These are phyloP conservation scores for Trinorchestia longiramus DNA, from an alignment of 1,140 invertebrate genomes.

Conservation along the genomic window DNA sequence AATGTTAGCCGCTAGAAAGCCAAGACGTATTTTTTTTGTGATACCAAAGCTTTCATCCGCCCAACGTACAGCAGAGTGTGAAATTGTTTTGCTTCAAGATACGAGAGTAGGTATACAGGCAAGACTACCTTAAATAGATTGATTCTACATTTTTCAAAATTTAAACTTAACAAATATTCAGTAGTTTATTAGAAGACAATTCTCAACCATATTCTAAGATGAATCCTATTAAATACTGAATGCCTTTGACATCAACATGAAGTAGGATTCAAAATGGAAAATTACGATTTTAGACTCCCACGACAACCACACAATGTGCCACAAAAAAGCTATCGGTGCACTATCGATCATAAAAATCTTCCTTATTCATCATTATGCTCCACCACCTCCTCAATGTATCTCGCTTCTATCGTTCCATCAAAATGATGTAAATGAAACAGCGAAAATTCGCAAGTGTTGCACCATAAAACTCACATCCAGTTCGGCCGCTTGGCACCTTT, in stretches of 20 bases:
- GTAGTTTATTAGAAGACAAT: background rate
- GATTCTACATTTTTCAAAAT: background rate
- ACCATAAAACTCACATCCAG: background rate
- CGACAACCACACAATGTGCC: background rate
- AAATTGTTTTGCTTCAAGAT: background rate
- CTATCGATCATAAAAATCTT: background rate
- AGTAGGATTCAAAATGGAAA: background rate
- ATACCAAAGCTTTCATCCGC: background rate
- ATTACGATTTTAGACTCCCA: too few species aligned
- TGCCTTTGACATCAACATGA: background rate
- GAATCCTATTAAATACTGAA: background rate
- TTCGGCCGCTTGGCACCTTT: background rate
- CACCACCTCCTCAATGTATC: background rate
- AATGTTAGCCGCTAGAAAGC: background rate
- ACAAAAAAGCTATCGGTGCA: background rate
- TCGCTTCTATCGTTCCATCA: background rate
- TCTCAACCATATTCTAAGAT: background rate
- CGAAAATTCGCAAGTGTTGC: background rate
- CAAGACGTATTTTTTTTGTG: background rate
- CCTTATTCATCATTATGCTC: background rate
- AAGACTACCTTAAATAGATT: background rate
- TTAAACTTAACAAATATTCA: background rate
- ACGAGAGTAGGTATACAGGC: background rate
- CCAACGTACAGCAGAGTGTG: background rate
- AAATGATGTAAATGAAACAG: background rate